phyloP scores from a whole-genome alignment of 2,888 invertebrate species.

The Plagiodera versicolora region DNA sequence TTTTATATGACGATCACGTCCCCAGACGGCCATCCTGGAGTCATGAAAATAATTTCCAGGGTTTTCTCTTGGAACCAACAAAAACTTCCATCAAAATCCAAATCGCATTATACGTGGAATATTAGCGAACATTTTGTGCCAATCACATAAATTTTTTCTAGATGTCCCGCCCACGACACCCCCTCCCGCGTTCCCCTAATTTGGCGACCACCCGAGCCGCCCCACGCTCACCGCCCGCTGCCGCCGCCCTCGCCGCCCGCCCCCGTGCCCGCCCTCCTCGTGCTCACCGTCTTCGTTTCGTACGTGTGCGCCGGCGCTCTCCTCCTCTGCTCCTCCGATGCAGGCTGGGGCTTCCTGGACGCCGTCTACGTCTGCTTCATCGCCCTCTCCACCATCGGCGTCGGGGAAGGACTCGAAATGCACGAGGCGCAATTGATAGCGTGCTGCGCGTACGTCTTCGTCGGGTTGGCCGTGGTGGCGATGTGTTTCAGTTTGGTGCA shows the following conservation, averaged over 20 bases:
- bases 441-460: conserved; percentile 76
- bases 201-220: conserved; percentile 58
- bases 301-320: conserved; percentile 78
- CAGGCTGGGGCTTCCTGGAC: conserved; percentile 79
- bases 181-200: conserved; percentile 77
- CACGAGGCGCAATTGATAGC: conserved; percentile 73
- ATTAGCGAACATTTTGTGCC: not conserved
- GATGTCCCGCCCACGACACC: conserved; percentile 65
- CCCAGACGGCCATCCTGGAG: too few relatives aligned
- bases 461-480: conserved; percentile 79
- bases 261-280: conserved; percentile 64
- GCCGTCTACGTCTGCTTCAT: conserved; percentile 85
- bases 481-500: conserved; percentile 85
- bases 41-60: too few relatives aligned
- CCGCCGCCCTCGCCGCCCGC: conserved; percentile 50
- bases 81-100: too few relatives aligned
- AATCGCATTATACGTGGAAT: too few relatives aligned
- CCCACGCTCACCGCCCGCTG: conserved; percentile 34
- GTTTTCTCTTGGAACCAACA: too few relatives aligned
- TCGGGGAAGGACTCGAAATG: conserved; percentile 63
- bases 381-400: conserved; percentile 80
- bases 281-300: conserved; percentile 65
- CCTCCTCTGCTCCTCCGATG: conserved; percentile 76
- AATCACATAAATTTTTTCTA: conserved; percentile 18
- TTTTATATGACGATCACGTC: too few relatives aligned